Conservation (phyloP, 2,113 vertebrate genomes). For the Sphaerodactylus townsendi region DNA sequence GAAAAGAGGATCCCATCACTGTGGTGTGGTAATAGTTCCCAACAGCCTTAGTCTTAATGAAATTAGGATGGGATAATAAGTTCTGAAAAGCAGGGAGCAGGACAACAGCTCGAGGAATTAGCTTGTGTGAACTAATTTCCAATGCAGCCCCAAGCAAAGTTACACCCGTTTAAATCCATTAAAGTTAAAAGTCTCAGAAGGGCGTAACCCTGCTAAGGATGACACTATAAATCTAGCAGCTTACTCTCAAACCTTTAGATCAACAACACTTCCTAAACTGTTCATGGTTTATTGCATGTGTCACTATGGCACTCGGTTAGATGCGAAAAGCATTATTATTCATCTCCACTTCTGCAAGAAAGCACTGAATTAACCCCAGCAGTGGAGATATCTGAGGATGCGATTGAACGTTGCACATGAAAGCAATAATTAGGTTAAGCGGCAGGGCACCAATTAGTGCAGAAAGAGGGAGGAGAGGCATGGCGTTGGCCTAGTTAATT, state of each 20-base stretch:
- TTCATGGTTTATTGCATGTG: not conserved
- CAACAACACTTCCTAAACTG: slow-evolving; percentile 15
- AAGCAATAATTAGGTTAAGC: too few species aligned
- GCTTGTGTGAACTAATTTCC: slow-evolving; percentile 28
- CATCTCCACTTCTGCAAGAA: not conserved
- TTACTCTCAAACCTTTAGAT: slow-evolving; percentile 27
- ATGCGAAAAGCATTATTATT: not conserved
- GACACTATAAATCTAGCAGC: slow-evolving; percentile 18
- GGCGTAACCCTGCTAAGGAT: too few species aligned
- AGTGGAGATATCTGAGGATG: not conserved
- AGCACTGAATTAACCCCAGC: not conserved
- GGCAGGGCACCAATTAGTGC: too few species aligned
- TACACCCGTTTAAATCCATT: too few species aligned
- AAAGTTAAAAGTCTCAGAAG: too few species aligned
- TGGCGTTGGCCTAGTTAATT: too few species aligned
- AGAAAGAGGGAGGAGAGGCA: too few species aligned
- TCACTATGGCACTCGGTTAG: not conserved
- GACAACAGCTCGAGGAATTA: slow-evolving; percentile 38
- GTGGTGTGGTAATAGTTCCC: slow-evolving; percentile 12
- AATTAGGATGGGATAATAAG: slow-evolving; percentile 31
- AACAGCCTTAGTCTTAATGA: slow-evolving; percentile 23
- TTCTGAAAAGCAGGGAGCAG: slow-evolving; percentile 33
- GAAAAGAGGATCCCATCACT: not conserved
- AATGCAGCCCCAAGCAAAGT: too few species aligned
- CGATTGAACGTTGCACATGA: too few species aligned